Conservation (phyloP, 2,797 vertebrate genomes). For the Cirrhinus molitorella region DNA sequence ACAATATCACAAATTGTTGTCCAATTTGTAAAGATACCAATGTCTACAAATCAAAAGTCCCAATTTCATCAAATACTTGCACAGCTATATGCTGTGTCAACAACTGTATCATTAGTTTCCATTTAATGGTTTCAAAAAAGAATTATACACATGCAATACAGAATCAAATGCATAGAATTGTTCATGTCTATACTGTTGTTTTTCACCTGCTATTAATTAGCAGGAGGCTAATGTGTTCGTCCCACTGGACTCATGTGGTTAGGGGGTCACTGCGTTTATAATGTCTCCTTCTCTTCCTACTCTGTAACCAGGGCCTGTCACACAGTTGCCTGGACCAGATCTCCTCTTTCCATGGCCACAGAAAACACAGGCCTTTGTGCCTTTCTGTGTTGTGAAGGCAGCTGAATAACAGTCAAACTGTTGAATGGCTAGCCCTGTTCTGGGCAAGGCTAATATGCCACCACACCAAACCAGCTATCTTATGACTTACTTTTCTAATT, state of each 20-base stretch:
- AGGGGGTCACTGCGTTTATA: slow-evolving; percentile 52
- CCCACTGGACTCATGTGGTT: slow-evolving; percentile 49
- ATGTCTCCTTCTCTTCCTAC: slow-evolving; percentile 56
- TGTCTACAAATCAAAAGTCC: not conserved
- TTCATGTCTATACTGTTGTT: slow-evolving; percentile 29
- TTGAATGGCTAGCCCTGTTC: slow-evolving; percentile 58
- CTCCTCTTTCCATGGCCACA: slow-evolving; percentile 33
- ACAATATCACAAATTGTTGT: not conserved
- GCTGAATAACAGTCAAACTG: slow-evolving; percentile 10
- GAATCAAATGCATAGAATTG: slow-evolving; percentile 5
- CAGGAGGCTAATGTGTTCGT: slow-evolving; percentile 52
- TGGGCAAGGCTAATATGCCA: slow-evolving; percentile 43
- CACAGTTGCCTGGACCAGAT: slow-evolving; percentile 47
- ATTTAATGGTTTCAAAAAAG: not conserved
- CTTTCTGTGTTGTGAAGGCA: slow-evolving; percentile 38
- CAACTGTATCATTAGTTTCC: not conserved
- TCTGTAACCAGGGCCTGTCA: slow-evolving; percentile 46
- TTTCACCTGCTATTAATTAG: slow-evolving; percentile 54
- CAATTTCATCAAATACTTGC: not conserved
- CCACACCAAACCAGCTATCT: slow-evolving; percentile 44
- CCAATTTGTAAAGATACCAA: not conserved
- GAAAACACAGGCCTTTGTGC: slow-evolving; percentile 60
- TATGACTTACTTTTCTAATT: not conserved
- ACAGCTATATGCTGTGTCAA: not conserved
- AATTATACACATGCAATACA: not conserved